These are phyloP conservation scores for Carposina sasakii DNA, from an alignment of 1,140 invertebrate genomes.

Conservation along the genomic window DNA sequence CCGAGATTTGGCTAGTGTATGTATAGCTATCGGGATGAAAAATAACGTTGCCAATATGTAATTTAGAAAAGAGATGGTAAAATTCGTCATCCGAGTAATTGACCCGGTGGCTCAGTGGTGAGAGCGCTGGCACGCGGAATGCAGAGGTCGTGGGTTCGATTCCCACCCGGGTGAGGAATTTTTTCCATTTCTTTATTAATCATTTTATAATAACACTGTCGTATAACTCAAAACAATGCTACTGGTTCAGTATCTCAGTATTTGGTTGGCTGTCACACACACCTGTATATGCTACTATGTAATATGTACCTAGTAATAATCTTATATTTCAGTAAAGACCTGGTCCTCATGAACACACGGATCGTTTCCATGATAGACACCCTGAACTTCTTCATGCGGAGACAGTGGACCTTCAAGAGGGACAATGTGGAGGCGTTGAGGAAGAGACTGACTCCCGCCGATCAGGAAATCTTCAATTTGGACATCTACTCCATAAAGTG, in stretches of 20 bases:
- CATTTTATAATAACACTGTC: neutral
- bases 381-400: neutral
- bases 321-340: neutral
- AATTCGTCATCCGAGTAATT: too few species aligned
- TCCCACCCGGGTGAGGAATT: neutral
- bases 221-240: neutral
- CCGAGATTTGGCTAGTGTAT: too few species aligned
- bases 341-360: neutral
- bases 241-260: neutral
- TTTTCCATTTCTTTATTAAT: neutral
- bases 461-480: slow-evolving; percentile 73
- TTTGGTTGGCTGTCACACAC: too few species aligned
- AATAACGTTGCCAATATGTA: too few species aligned
- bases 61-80: too few species aligned
- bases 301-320: too few species aligned
- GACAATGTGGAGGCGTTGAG: neutral
- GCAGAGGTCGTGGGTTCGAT: too few species aligned
- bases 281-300: too few species aligned
- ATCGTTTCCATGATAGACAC: neutral
- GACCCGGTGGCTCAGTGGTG: too few species aligned
- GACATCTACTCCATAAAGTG: slow-evolving; percentile 66
- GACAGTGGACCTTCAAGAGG: neutral
- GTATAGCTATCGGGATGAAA: too few species aligned
- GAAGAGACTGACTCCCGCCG: slow-evolving; percentile 49
- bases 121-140: too few species aligned